phyloP scores from a whole-genome alignment of 2,888 invertebrate genomes.

The Eumacrocentrus americanus region DNA sequence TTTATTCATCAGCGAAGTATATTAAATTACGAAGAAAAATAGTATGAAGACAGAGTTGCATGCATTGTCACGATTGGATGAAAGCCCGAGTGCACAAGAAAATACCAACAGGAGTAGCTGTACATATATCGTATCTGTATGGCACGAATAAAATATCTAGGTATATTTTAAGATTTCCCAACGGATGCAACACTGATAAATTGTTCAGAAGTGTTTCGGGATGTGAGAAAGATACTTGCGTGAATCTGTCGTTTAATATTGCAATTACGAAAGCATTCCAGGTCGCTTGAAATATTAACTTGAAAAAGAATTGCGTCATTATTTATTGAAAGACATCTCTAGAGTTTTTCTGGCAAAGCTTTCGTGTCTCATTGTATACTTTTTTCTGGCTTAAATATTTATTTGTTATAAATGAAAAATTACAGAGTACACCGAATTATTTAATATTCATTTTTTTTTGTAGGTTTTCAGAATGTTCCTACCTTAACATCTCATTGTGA shows the following conservation, averaged over 20 bases:
- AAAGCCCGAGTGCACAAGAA: no score
- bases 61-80: neutral
- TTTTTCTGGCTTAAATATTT: no score
- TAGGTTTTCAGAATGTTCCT: no score
- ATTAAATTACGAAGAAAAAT: no score
- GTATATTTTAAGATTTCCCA: slow-evolving; percentile 60
- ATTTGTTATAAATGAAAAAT: no score
- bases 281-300: slow-evolving; percentile 46
- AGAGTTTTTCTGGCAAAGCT: neutral
- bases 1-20: no score
- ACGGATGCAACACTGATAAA: slow-evolving; percentile 39
- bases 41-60: no score
- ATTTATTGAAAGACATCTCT: slow-evolving; percentile 18
- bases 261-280: slow-evolving; percentile 58
- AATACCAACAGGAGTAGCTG: no score
- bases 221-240: slow-evolving; percentile 22
- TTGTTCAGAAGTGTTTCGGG: slow-evolving; percentile 9
- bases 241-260: slow-evolving; percentile 53
- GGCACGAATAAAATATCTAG: slow-evolving; percentile 48
- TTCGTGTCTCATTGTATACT: no score
- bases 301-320: slow-evolving; percentile 26
- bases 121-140: neutral
- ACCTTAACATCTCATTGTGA: no score
- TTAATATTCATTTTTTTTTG: no score
- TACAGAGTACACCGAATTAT: no score